Base-by-base conservation (phyloP, 2,113 vertebrate species). In the Delphinapterus leucas region DNA sequence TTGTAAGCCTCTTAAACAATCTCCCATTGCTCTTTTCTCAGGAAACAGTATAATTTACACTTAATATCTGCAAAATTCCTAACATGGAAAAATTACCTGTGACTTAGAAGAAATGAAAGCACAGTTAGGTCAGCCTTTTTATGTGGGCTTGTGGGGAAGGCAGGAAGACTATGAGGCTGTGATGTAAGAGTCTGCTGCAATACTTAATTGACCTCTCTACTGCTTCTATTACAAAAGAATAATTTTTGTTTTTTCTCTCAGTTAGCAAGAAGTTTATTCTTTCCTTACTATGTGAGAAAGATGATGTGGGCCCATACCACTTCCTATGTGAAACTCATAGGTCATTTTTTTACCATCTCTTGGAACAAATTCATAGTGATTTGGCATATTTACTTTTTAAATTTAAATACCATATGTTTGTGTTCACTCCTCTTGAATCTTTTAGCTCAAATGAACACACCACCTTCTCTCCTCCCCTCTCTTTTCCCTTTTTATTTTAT, bases 261-360 rank as follows among this genome's bases (percentile, higher is more conserved):
- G 28, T 82, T 65, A 74, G 15, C 88, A 95, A 25, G 68, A 68
- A 88, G 41, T 41, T 82, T 74, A 65, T 95, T 74, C 33, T 90
- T 90, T 68, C 26, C 55, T 86, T 60, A 71, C 3, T 80, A 38
- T 67, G 18, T 60, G 58, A 77, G 77, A 94, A 65, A 53, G 49
- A 33, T 60, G 53, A n/a, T 23, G 9, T 67, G 65, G 49, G 28
- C 7, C 47, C 44, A 7, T 41, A 21, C 85, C 41, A 84, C 44
- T 70, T 68, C 20, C 71, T 31, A 44, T 76, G 55, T 74, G 49
- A 77, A 41, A 63, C 55, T 74, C 44, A 31, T 53, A 67, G 49
- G 20, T 83, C 9, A 58, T 61, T 79, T 84, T 58, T 60, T 60
- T 13, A 81, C 13, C 13, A 38, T 93, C 7, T 79, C 77, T 44